Base-by-base conservation (phyloP, 1,140 invertebrate genomes). In the Gryllus bimaculatus region DNA sequence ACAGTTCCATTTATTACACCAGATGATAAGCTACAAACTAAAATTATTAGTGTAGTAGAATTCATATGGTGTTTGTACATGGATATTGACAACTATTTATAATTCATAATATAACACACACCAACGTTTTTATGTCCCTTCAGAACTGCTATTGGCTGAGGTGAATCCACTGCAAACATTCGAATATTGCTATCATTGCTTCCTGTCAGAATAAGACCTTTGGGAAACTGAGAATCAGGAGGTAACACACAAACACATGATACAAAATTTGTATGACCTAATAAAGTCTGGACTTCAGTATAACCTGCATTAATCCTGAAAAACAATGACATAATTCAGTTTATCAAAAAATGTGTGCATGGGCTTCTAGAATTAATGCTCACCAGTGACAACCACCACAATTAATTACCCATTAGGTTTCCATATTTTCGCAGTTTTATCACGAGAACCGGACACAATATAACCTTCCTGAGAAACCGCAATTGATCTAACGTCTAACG, bases 121-220 rank as follows among this genome's bases (percentile, higher is more conserved):
- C 90, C 91, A 73, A 93, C 93, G 83, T 93, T 92, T 79, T 91
- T 90, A 85, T 98, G 96, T 8, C 93, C 94, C 81, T 91, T 90
- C 8, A 98, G 87, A 73, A 89, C 91, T 79, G 84, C 87, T 8
- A 89, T 77, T 18, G 89, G 87, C 8, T 92, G 83, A 75, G 90
- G 85, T 3, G 92, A 90, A 75, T 91, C 87, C 12, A 89, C 84
- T 79, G 89, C 88, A 84, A 94, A 98, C 15, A 93, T 89, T 81
- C 93, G 89, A 82, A 98, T 95, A 1, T 89, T 90, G 77, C 90
- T 91, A 85, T 98, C 96, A 86, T 97, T 95, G 82, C 95, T 95
- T 12, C 95, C 96, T 48, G 95, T 97, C 6, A 96, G 86, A 82
- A 97, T 93, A 6, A 95, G 84, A 21, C 95, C 95, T 48, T 92